Evolutionary conservation across 2,113 vertebrate species (phyloP), one percentile per base, ranked within the genome.

Genomic region (Eolophus roseicapilla): DNA sequence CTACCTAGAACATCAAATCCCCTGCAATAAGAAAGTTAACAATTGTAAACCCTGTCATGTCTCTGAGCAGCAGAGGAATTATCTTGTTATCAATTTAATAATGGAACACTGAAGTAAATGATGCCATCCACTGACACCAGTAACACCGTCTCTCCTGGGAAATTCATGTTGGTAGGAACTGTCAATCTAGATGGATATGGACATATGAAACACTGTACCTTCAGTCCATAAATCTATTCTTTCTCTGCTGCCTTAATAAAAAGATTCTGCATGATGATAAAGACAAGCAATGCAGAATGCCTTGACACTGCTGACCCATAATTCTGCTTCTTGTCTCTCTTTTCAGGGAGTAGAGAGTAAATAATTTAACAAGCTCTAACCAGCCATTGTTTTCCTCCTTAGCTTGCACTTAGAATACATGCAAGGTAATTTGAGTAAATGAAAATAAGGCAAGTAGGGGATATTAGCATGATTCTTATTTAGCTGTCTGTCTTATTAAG

Each of bases 21-120:
- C 95, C 90, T 95, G 96, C 97, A 98, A 97, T 98, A 97, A 97
- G 97, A 97, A 97, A 97, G 97, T 97, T 98, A 98, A 98, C 97
- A 97, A 98, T 96, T 97, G 96, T 97, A 97, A 98, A 98, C 97
- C 97, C 97, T 97, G 98, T 97, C 96, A 97, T 98, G 98, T 98
- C 98, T 98, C 97, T 78, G 93, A 97, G 98, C 98, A 98, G 98
- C 98, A 97, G 94, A 98, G 97, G 98, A 98, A 98, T 97, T 98
- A 99, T 98, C 98, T 99, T 98, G 98, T 99, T 99, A 99, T 98
- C 98, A 98, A 98, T 98, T 98, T 98, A 98, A 98, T 98, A 98
- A 98, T 97, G 97, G 98, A 98, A 96, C 98, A 97, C 77, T 97
- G 96, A 98, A 99, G 98, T 98, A 98, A 98, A 98, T 98, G 98